phyloP scores from a whole-genome alignment of 2,888 invertebrate species.

The Xestia xanthographa region DNA sequence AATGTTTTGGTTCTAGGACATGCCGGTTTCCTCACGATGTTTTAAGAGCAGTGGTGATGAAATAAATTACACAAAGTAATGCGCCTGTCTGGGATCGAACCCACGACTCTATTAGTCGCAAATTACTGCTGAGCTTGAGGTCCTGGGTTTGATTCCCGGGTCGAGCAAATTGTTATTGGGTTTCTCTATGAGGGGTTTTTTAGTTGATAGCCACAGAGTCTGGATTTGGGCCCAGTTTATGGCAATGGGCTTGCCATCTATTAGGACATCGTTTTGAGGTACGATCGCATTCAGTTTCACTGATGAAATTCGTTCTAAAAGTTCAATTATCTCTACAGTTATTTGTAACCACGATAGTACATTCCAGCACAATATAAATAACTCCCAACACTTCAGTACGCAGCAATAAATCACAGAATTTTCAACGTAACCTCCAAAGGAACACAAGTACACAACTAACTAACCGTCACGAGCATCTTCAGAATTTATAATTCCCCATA shows the following conservation, averaged over 20 bases:
- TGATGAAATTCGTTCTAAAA: no score
- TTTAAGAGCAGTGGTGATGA: no score
- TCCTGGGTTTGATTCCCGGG: neutral
- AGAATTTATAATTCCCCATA: slow-evolving; percentile 73
- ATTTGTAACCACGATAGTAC: neutral
- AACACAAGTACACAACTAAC: slow-evolving; percentile 46
- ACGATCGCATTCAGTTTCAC: no score
- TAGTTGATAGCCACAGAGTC: neutral
- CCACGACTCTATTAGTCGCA: no score
- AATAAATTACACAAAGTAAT: no score
- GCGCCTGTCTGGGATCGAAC: no score
- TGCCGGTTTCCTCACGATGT: no score
- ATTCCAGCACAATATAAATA: neutral
- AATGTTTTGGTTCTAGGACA: no score
- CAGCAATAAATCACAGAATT: neutral
- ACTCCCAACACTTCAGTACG: neutral
- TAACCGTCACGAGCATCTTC: slow-evolving; percentile 53
- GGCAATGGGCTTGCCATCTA: no score
- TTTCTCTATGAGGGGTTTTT: neutral
- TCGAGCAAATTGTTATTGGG: neutral
- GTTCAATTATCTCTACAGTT: no score
- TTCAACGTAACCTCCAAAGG: neutral
- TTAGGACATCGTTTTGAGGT: no score
- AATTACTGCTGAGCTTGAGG: neutral
- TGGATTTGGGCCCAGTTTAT: neutral